Evolutionary conservation across 2,797 vertebrate genomes (phyloP).

Genomic region (Miichthys miiuy): DNA sequence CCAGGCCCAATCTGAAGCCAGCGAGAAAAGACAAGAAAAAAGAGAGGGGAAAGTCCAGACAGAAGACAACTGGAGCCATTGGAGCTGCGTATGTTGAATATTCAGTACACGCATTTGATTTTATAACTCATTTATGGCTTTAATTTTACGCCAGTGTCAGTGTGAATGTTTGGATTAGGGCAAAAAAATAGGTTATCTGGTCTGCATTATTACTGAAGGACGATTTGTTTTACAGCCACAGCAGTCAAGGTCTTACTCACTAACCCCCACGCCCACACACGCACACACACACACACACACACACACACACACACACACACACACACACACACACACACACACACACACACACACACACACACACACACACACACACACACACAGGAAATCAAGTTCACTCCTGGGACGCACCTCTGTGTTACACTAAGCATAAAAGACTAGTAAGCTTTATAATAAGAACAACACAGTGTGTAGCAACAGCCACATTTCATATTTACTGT

Average conservation of each 20-base stretch:
- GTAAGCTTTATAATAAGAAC: conserved; percentile 3
- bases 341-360: neutral
- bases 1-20: conserved; percentile 73
- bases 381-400: neutral
- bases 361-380: neutral
- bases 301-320: neutral
- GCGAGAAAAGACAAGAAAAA: conserved; percentile 78
- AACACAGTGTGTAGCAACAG: neutral
- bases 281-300: neutral
- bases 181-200: conserved; percentile 61
- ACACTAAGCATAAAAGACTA: neutral
- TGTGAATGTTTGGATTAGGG: conserved; percentile 56
- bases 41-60: conserved; percentile 74
- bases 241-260: conserved; percentile 60
- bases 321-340: neutral
- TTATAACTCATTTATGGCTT: conserved; percentile 8
- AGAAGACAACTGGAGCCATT: conserved; percentile 69
- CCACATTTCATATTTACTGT: neutral
- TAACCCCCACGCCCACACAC: conserved; percentile 22
- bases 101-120: neutral
- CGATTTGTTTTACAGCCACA: conserved; percentile 65
- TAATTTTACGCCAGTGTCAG: conserved; percentile 1
- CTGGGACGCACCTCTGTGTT: neutral
- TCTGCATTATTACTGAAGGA: conserved; percentile 62
- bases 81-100: conserved; percentile 74